Evolutionary conservation across 1,140 invertebrate species (phyloP), one percentile per base, ranked within the genome.

Genomic region (Conus ventricosus): DNA sequence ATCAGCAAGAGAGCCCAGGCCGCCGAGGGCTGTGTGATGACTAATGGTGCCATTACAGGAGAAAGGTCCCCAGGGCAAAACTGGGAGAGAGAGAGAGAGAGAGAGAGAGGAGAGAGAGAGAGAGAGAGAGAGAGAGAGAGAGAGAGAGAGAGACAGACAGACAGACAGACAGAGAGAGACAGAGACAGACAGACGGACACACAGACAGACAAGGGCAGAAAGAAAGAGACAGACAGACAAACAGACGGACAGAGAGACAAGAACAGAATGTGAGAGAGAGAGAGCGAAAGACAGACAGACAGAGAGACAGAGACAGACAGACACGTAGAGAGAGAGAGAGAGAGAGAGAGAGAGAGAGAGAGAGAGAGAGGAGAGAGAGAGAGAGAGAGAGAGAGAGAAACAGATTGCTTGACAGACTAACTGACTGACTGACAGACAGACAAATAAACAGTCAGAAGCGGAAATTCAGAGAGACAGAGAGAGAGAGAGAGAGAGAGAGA

Each of bases 401-500:
- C 10, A 82, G 39, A 54, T n/a, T n/a, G n/a, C n/a, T n/a, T n/a
- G n/a, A n/a, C n/a, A n/a, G n/a, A n/a, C n/a, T n/a, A n/a, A n/a
- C n/a, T n/a, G n/a, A n/a, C n/a, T n/a, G n/a, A n/a, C n/a, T n/a
- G n/a, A n/a, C n/a, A n/a, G n/a, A n/a, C n/a, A n/a, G n/a, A n/a
- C n/a, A n/a, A n/a, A n/a, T n/a, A n/a, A n/a, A n/a, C n/a, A n/a
- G n/a, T n/a, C n/a, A n/a, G n/a, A n/a, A n/a, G n/a, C n/a, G n/a
- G n/a, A n/a, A n/a, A n/a, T n/a, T n/a, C n/a, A n/a, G n/a, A n/a
- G n/a, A n/a, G n/a, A n/a, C n/a, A n/a, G n/a, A n/a, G n/a, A n/a
- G n/a, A n/a, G n/a, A n/a, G 80, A 82, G 51, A 82, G 67, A 71
- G 67, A 71, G 67, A 71, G 67, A 71, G 67, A 71, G 20, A 71